Evolutionary conservation across 2,113 vertebrate species (phyloP), one percentile per base, ranked within the genome.

Genomic region (Haemorhous mexicanus): DNA sequence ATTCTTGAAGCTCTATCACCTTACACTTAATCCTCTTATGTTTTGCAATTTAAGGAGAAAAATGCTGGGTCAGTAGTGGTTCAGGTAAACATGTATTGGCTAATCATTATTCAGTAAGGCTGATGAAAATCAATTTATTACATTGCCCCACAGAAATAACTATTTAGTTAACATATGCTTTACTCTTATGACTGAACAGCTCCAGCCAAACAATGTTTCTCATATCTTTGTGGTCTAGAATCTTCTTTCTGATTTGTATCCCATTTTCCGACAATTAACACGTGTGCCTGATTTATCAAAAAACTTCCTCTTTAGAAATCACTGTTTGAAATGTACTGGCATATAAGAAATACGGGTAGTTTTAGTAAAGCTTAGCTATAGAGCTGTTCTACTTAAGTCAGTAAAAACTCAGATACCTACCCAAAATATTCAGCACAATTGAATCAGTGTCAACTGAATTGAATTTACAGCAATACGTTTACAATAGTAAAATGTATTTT

Each of bases 221-320:
- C 7, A 1, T 56, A 15, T 58, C 22, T 59, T 70, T 86, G 44
- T 82, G 56, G 22, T 81, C 47, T 73, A 47, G 47, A 85, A 63
- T 73, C 33, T 55, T 87, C 26, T 43, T 93, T 28, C 80, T 69
- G 70, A 52, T 46, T 68, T 46, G 9, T 80, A 75, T 95, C 77
- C 41, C 23, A 1, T 53, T 77, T 93, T 81, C 30, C 43, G 35
- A 52, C 13, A n/a, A 28, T 87, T 69, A 67, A 14, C 33, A 63
- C 10, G 9, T 80, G 12, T 64, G 24, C 28, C 66, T 85, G 43
- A 33, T 83, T 78, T 68, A 12, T 73, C 12, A 58, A 44, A 53
- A 66, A 80, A n/a, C 7, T 53, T 76, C 13, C 43, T 77, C 22
- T 24, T 26, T 46, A 59, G 27, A 55, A 79, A 39, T 75, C 35